Conservation (phyloP, 2,797 vertebrate genomes). For the Hydrolagus colliei region DNA sequence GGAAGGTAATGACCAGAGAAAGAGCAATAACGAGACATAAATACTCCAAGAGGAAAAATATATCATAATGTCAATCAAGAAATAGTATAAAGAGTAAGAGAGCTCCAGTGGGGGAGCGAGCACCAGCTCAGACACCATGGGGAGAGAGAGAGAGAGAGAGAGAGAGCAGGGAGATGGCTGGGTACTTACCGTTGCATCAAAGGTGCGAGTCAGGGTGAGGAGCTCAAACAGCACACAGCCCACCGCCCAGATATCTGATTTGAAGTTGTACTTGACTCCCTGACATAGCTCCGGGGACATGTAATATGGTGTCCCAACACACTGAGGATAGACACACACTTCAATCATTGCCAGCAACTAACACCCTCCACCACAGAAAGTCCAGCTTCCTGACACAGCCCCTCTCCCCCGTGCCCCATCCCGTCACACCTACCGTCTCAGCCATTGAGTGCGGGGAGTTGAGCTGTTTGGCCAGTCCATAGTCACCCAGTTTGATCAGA, state of each 20-base stretch:
- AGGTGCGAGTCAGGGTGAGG: slow-evolving; percentile 88
- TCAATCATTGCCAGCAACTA: neutral
- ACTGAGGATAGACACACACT: slow-evolving; percentile 52
- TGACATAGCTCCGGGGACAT: slow-evolving; percentile 98
- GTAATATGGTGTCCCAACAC: slow-evolving; percentile 96
- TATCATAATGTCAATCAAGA: neutral
- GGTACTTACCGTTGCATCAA: slow-evolving; percentile 85
- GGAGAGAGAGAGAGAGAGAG: neutral
- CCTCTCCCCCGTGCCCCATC: no score
- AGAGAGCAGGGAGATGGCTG: neutral
- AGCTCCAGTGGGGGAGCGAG: neutral
- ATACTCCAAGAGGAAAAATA: neutral
- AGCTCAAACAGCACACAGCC: slow-evolving; percentile 93
- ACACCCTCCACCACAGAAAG: no score
- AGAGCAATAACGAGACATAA: neutral
- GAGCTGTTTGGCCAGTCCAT: slow-evolving; percentile 91
- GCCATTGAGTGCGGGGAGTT: slow-evolving; percentile 93
- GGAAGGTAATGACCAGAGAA: neutral
- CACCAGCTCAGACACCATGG: neutral
- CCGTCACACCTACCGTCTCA: slow-evolving; percentile 73
- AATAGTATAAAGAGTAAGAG: neutral
- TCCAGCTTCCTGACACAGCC: no score
- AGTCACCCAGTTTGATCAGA: slow-evolving; percentile 94
- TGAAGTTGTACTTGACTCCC: slow-evolving; percentile 94
- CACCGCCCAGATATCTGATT: slow-evolving; percentile 97